Percentiles rank a stretch among this genome's conserved stretches.
Conservation (phyloP, 1,140 invertebrate species). For the Orchestia grillus region DNA sequence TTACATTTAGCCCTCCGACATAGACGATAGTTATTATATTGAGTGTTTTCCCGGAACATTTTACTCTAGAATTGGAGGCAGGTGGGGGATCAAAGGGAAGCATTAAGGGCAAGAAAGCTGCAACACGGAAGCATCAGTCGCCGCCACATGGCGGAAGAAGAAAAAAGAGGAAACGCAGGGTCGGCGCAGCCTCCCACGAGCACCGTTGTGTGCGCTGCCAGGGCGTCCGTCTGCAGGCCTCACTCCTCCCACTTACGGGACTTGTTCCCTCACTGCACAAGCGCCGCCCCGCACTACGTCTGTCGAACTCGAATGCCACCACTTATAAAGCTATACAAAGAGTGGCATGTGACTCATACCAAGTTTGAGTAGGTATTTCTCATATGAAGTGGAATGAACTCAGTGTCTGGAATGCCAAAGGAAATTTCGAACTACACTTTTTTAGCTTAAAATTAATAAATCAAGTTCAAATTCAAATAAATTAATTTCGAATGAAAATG, state of each 20-base stretch:
- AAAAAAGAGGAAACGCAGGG: background rate
- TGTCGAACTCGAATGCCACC: background rate
- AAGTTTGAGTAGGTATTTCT: background rate
- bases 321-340: background rate
- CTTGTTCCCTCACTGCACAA: background rate
- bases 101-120: background rate
- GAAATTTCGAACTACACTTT: no score
- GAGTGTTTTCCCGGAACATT: background rate
- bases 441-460: no score
- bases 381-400: background rate
- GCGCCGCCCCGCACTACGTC: background rate
- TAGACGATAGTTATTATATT: background rate
- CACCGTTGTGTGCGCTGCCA: background rate
- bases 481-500: no score
- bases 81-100: background rate
- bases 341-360: no score
- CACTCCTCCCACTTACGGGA: background rate
- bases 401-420: background rate
- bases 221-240: background rate
- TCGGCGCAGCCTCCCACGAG: background rate
- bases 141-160: background rate
- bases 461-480: no score
- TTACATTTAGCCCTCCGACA: background rate
- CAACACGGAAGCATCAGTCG: background rate
- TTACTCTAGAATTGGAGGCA: background rate